Evolutionary conservation across 1,140 invertebrate species (phyloP).

Genomic region (Drosophila rhopaloa): DNA sequence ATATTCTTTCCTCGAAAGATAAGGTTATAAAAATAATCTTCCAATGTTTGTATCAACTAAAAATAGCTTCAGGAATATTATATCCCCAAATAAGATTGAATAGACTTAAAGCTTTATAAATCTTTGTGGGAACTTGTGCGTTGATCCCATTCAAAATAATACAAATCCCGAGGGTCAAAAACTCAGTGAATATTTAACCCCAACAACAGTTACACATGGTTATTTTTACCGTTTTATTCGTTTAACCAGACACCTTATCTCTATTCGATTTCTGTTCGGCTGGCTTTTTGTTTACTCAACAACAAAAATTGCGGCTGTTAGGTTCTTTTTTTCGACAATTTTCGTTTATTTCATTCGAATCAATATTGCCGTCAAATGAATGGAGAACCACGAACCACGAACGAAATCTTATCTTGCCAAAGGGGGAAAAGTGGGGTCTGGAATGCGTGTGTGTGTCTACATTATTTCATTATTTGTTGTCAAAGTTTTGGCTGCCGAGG

Average conservation of each 20-base stretch:
- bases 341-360: slow-evolving; percentile 67
- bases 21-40: not conserved
- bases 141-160: slow-evolving; percentile 27
- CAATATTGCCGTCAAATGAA: slow-evolving; percentile 80
- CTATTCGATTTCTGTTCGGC: slow-evolving; percentile 44
- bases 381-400: slow-evolving; percentile 26
- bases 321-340: slow-evolving; percentile 52
- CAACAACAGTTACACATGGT: slow-evolving; percentile 32
- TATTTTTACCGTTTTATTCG: slow-evolving; percentile 58
- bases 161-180: slow-evolving; percentile 24
- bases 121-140: slow-evolving; percentile 22
- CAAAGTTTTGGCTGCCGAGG: slow-evolving; percentile 70
- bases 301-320: slow-evolving; percentile 56
- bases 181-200: slow-evolving; percentile 33
- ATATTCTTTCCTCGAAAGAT: too few species aligned
- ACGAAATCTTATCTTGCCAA: slow-evolving; percentile 44
- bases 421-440: slow-evolving; percentile 29
- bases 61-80: not conserved
- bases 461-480: slow-evolving; percentile 83
- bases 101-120: slow-evolving; percentile 2
- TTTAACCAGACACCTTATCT: slow-evolving; percentile 58
- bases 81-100: not conserved
- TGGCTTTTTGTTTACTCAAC: slow-evolving; percentile 71
- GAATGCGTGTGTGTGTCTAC: slow-evolving; percentile 61
- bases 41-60: not conserved